These are phyloP conservation scores for Chorisops tibialis DNA, from an alignment of 2,888 invertebrate genomes.

Conservation along the genomic window DNA sequence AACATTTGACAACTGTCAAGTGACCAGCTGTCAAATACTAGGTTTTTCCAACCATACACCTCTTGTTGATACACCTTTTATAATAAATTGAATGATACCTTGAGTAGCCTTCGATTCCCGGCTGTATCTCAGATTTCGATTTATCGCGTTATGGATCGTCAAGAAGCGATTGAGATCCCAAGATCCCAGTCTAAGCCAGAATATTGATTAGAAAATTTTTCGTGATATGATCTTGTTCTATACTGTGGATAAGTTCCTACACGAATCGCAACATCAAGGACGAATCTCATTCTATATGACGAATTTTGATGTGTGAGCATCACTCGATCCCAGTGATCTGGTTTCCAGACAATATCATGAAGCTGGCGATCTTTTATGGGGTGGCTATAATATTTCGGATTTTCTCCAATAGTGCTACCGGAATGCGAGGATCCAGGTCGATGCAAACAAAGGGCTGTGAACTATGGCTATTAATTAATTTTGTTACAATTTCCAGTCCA, in stretches of 20 bases:
- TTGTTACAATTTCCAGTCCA: conserved; percentile 95
- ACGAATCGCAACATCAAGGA: conserved; percentile 87
- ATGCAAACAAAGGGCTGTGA: conserved; percentile 97
- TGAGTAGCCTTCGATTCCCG: conserved; percentile 44
- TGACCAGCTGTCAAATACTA: too few species aligned
- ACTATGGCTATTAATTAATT: conserved; percentile 87
- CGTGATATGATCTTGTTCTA: conserved; percentile 84
- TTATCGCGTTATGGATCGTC: conserved; percentile 71
- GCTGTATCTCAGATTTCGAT: conserved; percentile 58
- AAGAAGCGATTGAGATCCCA: conserved; percentile 61
- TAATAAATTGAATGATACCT: not conserved
- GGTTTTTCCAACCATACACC: too few species aligned
- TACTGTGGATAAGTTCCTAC: conserved; percentile 93
- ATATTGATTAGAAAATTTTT: conserved; percentile 82
- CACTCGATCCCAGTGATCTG: conserved; percentile 71
- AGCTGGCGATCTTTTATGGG: conserved; percentile 87
- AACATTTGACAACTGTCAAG: too few species aligned
- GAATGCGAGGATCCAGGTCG: conserved; percentile 79
- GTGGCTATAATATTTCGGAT: conserved; percentile 79
- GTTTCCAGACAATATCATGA: conserved; percentile 98
- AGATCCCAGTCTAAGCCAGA: conserved; percentile 66
- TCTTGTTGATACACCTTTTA: not conserved
- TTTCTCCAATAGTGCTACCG: conserved; percentile 97
- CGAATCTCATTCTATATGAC: conserved; percentile 99
- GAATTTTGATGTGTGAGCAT: conserved; percentile 94